A percentile compares a stretch with the other conserved stretches of the same genome.
Conservation (phyloP, 2,797 vertebrate genomes). For the Catamblyrhynchus diadema region DNA sequence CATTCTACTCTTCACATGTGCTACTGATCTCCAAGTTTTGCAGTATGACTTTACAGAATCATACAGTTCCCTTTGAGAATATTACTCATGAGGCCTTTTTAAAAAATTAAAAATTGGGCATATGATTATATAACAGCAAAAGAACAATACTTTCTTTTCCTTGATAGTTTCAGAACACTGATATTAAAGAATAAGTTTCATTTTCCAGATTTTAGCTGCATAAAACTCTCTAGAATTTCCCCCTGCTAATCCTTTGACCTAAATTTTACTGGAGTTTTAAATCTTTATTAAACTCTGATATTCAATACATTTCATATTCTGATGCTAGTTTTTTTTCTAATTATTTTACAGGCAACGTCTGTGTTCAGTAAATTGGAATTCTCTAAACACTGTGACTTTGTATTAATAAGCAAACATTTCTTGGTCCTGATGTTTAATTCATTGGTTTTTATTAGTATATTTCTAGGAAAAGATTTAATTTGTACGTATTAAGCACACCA, state of each 20-base stretch:
- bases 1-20: neutral
- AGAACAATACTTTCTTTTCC: neutral
- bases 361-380: conserved; percentile 70
- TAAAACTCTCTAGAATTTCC: conserved; percentile 14
- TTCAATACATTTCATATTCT: conserved; percentile 65
- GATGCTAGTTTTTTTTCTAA: conserved; percentile 56
- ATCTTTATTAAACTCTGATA: conserved; percentile 67
- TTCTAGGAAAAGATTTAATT: conserved; percentile 75
- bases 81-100: neutral
- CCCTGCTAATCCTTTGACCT: conserved; percentile 38
- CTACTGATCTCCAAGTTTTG: neutral
- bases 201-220: conserved; percentile 7
- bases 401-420: conserved; percentile 72
- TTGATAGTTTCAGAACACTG: neutral
- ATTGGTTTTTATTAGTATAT: conserved; percentile 69
- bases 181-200: neutral
- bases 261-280: conserved; percentile 58
- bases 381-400: conserved; percentile 69
- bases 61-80: neutral
- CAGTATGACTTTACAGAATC: neutral
- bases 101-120: neutral
- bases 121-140: neutral
- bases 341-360: conserved; percentile 71
- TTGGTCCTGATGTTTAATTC: conserved; percentile 76
- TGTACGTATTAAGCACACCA: conserved; percentile 68